Conservation (phyloP, 2,888 invertebrate species). For the Zootermopsis nevadensis region DNA sequence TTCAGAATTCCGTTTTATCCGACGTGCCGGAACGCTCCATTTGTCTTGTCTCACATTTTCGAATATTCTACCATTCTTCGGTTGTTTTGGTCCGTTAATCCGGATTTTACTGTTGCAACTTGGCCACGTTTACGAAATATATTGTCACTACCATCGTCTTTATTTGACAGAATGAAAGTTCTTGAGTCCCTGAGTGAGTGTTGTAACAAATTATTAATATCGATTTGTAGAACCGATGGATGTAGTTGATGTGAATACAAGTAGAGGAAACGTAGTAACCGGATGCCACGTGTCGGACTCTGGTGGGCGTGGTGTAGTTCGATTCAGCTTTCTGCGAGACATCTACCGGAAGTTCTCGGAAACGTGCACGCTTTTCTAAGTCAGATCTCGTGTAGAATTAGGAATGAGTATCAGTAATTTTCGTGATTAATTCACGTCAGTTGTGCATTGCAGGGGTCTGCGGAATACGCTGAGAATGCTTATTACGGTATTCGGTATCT, state of each 20-base stretch:
- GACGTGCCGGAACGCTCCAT: no score
- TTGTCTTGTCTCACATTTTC: no score
- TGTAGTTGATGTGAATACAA: slow-evolving; percentile 12
- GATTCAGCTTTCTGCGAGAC: slow-evolving; percentile 22
- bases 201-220: neutral
- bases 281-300: slow-evolving; percentile 35
- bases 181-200: no score
- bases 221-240: neutral
- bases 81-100: no score
- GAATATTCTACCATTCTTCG: no score
- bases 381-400: neutral
- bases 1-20: no score
- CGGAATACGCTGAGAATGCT: neutral
- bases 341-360: slow-evolving; percentile 23
- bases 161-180: no score
- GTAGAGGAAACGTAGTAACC: slow-evolving; percentile 16
- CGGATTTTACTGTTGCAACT: no score
- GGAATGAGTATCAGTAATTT: neutral
- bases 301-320: slow-evolving; percentile 26
- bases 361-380: slow-evolving; percentile 15
- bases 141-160: no score
- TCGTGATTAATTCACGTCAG: slow-evolving; percentile 22
- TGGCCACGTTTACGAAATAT: no score
- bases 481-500: neutral
- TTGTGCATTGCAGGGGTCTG: neutral